Conservation (phyloP, 2,113 vertebrate species). For the Nipponia nippon region DNA sequence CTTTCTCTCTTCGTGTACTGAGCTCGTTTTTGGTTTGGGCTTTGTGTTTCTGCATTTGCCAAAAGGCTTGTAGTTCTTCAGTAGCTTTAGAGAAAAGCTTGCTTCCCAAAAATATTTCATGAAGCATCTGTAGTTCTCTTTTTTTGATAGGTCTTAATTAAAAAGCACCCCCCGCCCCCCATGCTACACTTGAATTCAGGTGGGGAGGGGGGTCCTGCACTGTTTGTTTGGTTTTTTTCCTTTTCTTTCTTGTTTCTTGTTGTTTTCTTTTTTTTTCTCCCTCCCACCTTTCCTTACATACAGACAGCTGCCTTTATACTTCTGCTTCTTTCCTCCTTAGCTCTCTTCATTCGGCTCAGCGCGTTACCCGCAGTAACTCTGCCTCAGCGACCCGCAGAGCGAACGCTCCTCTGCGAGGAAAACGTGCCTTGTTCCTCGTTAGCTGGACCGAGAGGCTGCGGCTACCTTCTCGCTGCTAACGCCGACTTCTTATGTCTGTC, state of each 20-base stretch:
- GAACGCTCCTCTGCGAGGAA: neutral
- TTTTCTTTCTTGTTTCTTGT: neutral
- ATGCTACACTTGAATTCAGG: neutral
- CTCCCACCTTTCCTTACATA: neutral
- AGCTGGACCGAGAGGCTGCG: neutral
- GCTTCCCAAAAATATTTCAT: neutral
- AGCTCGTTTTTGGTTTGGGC: neutral
- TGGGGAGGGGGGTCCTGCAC: neutral
- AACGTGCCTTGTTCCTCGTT: accelerated
- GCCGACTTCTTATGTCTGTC: neutral
- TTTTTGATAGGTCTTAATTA: neutral
- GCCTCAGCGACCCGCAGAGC: accelerated
- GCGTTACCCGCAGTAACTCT: neutral
- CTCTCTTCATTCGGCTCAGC: neutral
- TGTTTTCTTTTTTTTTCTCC: neutral
- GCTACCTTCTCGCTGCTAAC: accelerated
- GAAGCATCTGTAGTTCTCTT: neutral
- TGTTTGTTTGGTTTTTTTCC: too few species aligned
- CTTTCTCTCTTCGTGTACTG: neutral
- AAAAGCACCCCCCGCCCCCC: neutral
- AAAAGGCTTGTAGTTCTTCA: neutral
- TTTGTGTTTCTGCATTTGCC: neutral
- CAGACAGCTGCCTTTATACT: neutral
- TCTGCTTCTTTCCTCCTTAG: neutral
- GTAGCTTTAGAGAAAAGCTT: neutral